Base-by-base conservation (phyloP, 2,888 invertebrate genomes). In the Campoplex nolae region DNA sequence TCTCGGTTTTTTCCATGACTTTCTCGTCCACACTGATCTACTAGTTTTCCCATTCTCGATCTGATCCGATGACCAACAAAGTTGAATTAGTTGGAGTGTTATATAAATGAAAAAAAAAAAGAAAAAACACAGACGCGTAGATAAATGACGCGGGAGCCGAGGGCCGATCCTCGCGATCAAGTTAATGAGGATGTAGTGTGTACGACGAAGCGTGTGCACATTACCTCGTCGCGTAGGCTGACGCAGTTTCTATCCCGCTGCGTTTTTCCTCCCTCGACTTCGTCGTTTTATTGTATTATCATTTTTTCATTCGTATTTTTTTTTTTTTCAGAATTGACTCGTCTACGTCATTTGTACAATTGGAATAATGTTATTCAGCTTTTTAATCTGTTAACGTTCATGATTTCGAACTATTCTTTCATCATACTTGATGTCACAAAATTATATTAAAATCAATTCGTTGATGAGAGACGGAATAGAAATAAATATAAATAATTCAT, bases 161-260 rank as follows among this genome's bases (percentile, higher is more conserved):
- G 89, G 90, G 89, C 89, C 86, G 87, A 89, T 88, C 90, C 85
- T 83, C 79, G 67, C 45, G 85, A 28, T 85, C 83, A 89, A 82
- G 90, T 91, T 94, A 94, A 94, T 94, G 93, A 94, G 94, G 94
- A 94, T 93, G 94, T 94, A 92, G 83, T 91, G 91, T 90, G 90
- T 90, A 91, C 92, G 90, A 90, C 89, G 91, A 89, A 71, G 70
- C 76, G 71, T 68, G 79, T 85, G 82, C 83, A 71, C 67, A 82
- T 86, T 84, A 62, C 70, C 35, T 56, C 82, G 73, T 75, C 65
- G 82, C 82, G 78, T 84, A 87, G 83, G 71, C 81, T 82, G 88
- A 71, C 65, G 74, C 76, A 70, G 85, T 78, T 45, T 82, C 68
- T 91, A 89, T 90, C 90, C 87, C 90, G 90, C 86, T 89, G 89